Conservation (phyloP, 2,797 vertebrate genomes). For the Macroramphosus scolopax region DNA sequence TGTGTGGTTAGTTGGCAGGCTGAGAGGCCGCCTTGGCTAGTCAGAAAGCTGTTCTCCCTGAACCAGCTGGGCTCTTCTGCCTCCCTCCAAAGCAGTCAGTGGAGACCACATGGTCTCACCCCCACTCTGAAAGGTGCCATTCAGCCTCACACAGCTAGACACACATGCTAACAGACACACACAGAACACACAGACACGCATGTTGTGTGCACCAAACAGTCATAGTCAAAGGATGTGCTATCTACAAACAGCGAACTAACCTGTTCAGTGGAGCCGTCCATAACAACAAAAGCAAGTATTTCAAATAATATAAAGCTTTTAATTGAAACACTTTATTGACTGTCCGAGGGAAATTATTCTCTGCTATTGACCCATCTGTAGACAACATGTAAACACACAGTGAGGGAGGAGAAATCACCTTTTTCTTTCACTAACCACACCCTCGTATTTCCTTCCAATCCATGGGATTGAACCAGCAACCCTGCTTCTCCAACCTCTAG, state of each 20-base stretch:
- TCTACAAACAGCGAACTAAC: slow-evolving; percentile 18
- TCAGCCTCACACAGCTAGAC: slow-evolving; percentile 43
- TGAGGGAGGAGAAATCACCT: too few species aligned
- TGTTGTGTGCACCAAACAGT: too few species aligned
- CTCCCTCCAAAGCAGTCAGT: slow-evolving; percentile 67
- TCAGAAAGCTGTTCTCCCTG: slow-evolving; percentile 67
- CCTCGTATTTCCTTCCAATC: too few species aligned
- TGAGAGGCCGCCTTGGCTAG: slow-evolving; percentile 61
- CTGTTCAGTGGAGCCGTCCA: slow-evolving; percentile 13
- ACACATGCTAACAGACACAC: slow-evolving; percentile 22
- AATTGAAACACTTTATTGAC: too few species aligned
- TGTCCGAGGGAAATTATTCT: too few species aligned
- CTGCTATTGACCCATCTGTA: too few species aligned
- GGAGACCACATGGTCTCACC: slow-evolving; percentile 71
- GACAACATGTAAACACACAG: too few species aligned
- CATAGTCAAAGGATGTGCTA: slow-evolving; percentile 15
- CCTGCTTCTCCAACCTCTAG: too few species aligned
- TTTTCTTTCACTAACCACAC: too few species aligned
- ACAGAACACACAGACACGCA: background rate
- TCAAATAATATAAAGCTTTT: too few species aligned
- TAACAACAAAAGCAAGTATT: too few species aligned
- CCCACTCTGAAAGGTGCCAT: slow-evolving; percentile 65
- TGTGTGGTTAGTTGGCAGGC: slow-evolving; percentile 69
- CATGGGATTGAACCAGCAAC: too few species aligned
- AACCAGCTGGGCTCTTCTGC: slow-evolving; percentile 78